Base-by-base conservation (phyloP, 37 sponge, comb jelly and placozoan genomes). In the Trichoplax adhaerens region DNA sequence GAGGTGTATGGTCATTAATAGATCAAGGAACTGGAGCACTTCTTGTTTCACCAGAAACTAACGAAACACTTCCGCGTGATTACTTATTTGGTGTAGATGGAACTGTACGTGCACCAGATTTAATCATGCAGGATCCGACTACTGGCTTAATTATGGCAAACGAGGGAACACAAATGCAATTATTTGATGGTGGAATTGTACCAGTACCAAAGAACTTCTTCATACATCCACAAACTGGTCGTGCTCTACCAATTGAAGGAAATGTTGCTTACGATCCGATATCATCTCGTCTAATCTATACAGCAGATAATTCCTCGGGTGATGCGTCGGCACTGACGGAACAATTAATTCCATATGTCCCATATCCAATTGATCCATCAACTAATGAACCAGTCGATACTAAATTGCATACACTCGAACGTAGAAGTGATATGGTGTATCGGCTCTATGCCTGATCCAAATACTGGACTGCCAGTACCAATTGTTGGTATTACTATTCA, bases 261-360 rank as follows among this genome's bases (percentile, higher is more conserved):
- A 70, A 50, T 48, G 78, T 77, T 53, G 71, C 71, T 63, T 75
- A 74, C 48, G 78, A 77, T 68, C 78, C 78, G 6, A 77, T 47
- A 58, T 54, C 78, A 5, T 50, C 74, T 4, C 78, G 71, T 12
- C 60, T 77, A 50, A 63, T 77, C 52, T 68, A 74, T 6, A 68
- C 52, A 6, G 5, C 78, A 4, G 78, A 77, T 10, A 55, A 52
- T 5, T n/a, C 48, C 5, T 47, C 55, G 5, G 29, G 29, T 29
- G 29, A 29, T 29, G 12, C 73, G 52, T 57, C 50, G 54, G n/a
- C 50, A 7, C 74, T 72, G 5, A 64, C 58, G 55, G 54, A 69
- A 4, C 58, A 58, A 5, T 72, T 77, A 48, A 77, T 77, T 50
- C 78, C 78, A 5, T 76, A 53, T 72, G 54, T 77, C 48, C 54